Evolutionary conservation across 1,140 invertebrate genomes (phyloP), one percentile per base, ranked within the genome.

Genomic region (Aleiodes sp.): DNA sequence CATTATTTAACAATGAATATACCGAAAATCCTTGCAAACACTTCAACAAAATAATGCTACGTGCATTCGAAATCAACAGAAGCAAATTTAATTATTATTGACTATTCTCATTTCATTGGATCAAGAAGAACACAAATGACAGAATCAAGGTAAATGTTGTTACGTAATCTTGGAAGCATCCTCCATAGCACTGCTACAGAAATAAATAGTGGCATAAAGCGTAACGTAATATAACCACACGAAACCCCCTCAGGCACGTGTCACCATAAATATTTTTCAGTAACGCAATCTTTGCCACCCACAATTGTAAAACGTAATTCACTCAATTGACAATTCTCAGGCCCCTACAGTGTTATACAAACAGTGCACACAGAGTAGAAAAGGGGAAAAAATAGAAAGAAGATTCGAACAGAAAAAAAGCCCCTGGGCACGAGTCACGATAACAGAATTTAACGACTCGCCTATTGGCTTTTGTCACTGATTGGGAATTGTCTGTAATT

Each of bases 401-500:
- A 1, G 41, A 14, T n/a, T n/a, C n/a, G n/a, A n/a, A n/a, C n/a
- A n/a, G n/a, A 39, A 37, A 37, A 39, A 64, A 43, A 28, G 16
- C 29, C 46, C 6, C 46, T 24, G 21, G 62, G 24, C 62, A 64
- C 62, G 62, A 64, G 62, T 8, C 62, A 64, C 41, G 62, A 64
- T 64, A 64, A 64, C 62, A 41, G 28, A 64, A 64, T 39, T 26
- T 37, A 39, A 29, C 12, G 31, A 19, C 9, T 43, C 24, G 14
- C 4, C 37, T 24, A 29, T 3, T 41, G 10, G n/a, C 57, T 52
- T 56, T 68, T 67, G 70, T 67, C 33, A 26, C 59, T 67, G 70
- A 71, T 71, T 64, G 61, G 19, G 57, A 29, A 64, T 68, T 71
- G 64, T 71, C 28, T 39, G 37, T 60, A 60, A 70, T 68, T 68